These are phyloP conservation scores for Labeo rohita DNA, from an alignment of 2,113 vertebrate genomes.

Conservation along the genomic window DNA sequence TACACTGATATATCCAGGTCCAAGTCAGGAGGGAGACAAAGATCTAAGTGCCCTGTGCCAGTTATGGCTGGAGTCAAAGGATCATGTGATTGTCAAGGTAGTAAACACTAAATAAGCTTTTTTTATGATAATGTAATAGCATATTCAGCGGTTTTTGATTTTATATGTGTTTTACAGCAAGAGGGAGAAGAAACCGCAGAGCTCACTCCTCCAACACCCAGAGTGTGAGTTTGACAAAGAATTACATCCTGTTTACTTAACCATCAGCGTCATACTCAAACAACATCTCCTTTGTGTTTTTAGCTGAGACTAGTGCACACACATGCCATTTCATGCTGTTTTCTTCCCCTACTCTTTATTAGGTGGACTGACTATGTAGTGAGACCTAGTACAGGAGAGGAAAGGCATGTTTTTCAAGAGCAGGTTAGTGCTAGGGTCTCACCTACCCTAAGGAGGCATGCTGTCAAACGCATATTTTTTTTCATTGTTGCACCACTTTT, in stretches of 20 bases:
- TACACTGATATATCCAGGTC: conserved; percentile 70
- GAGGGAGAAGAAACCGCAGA: conserved; percentile 90
- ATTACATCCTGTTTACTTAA: background rate
- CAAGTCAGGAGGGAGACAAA: conserved; percentile 89
- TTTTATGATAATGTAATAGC: background rate
- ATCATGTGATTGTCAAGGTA: conserved; percentile 92
- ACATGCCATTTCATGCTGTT: conserved; percentile 11
- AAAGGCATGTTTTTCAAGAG: conserved; percentile 95
- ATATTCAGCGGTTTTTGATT: background rate
- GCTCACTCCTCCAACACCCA: conserved; percentile 83
- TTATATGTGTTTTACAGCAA: conserved; percentile 65
- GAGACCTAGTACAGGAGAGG: conserved; percentile 94
- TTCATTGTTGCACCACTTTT: background rate
- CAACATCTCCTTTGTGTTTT: background rate
- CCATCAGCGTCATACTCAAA: background rate
- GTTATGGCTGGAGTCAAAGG: conserved; percentile 96
- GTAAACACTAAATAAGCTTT: background rate
- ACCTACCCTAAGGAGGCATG: background rate
- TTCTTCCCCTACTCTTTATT: conserved; percentile 46
- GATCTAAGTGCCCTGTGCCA: conserved; percentile 91
- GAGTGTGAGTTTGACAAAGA: conserved; percentile 83
- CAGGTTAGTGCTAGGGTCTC: conserved; percentile 79
- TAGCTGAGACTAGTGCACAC: background rate
- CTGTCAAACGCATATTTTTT: background rate
- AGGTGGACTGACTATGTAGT: conserved; percentile 98